Base-by-base conservation (phyloP, 1,140 invertebrate genomes). In the Drosophila murphyi region DNA sequence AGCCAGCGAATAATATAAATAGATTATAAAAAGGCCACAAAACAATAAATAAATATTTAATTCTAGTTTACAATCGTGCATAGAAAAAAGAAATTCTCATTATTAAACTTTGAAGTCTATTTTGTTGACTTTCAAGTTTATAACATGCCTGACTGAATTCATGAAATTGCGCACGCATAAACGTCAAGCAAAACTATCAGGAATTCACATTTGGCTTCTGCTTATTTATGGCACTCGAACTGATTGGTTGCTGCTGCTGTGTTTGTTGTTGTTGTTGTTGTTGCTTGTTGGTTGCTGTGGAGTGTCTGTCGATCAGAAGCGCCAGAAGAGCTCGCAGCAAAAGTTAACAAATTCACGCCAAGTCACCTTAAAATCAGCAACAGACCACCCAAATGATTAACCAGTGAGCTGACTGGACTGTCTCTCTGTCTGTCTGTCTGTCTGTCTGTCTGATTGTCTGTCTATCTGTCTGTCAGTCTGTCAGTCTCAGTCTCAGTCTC, bases 281-380 rank as follows among this genome's bases (percentile, higher is more conserved):
- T 20, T 20, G 20, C 20, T 20, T 20, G 20, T 20, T 20, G 20
- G 20, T 20, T 20, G 20, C 20, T 51, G 45, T 32, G 8, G 48
- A 71, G 48, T 59, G 35, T 20, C 64, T 64, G 62, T 64, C 52
- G 43, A 32, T 70, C 39, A 68, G 10, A 48, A 76, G 57, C 63
- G 57, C 55, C 52, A 67, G 55, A 86, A 32, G 31, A 60, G 61
- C 60, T 54, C 34, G 50, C 50, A 83, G 76, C 72, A 80, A 79
- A 91, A 91, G 80, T 90, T 91, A 78, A 91, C 90, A 91, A 91
- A 90, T 91, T 91, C 86, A 91, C 90, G 90, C 90, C 86, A 87
- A 87, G 86, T 87, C 90, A 91, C 82, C 78, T 89, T 64, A 75
- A 85, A 89, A 88, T 88, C 85, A 89, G 83, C 85, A 77, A 72